Percentiles rank a stretch among this genome's conserved stretches.
phyloP scores from a whole-genome alignment of 2,888 invertebrate species.

The Trichopria drosophilae region DNA sequence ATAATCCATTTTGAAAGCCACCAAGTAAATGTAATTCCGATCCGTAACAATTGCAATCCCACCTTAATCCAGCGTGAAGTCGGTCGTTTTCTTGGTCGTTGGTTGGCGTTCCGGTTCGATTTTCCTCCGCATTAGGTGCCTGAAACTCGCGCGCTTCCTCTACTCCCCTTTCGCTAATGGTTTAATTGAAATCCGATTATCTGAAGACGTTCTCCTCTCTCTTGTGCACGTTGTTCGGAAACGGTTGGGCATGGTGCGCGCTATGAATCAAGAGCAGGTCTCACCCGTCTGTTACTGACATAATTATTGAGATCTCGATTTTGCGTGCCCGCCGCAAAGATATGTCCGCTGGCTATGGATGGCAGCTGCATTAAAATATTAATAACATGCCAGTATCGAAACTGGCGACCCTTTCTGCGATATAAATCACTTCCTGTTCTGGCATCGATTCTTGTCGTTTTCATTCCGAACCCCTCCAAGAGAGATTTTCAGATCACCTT shows the following conservation, averaged over 20 bases:
- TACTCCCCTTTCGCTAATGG: constrained; percentile 38
- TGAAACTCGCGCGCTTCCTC: constrained; percentile 25
- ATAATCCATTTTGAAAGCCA: too few relatives aligned
- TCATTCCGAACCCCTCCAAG: too few relatives aligned
- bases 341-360: constrained; percentile 37
- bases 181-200: constrained; percentile 58
- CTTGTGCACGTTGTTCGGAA: background rate
- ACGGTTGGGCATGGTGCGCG: constrained; percentile 37
- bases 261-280: constrained; percentile 55
- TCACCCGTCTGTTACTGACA: constrained; percentile 48
- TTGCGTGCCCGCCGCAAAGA: constrained; percentile 39
- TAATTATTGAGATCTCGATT: constrained; percentile 55
- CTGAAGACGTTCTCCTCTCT: constrained; percentile 44
- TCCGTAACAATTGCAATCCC: too few relatives aligned
- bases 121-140: constrained; percentile 42
- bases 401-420: too few relatives aligned
- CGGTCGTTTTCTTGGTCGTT: constrained; percentile 37
- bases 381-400: constrained; percentile 40
- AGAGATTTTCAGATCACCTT: too few relatives aligned
- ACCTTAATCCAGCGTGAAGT: too few relatives aligned
- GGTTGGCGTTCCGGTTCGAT: constrained; percentile 39
- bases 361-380: constrained; percentile 50
- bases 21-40: too few relatives aligned
- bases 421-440: too few relatives aligned
- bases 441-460: too few relatives aligned